Evolutionary conservation across 2,888 invertebrate species (phyloP).

Genomic region (Gymnocheta viridis): DNA sequence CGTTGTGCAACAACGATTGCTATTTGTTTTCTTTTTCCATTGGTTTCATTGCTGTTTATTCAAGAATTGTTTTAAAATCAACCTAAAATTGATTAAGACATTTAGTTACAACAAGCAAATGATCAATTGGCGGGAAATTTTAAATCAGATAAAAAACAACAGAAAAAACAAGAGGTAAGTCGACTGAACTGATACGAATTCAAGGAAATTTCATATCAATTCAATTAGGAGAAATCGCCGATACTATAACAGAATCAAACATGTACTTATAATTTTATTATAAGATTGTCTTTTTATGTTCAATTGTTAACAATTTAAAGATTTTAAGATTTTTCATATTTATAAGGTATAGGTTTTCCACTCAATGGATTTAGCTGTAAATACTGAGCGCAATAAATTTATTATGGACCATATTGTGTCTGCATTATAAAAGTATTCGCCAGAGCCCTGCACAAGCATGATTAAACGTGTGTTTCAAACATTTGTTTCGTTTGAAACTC

Average conservation of each 20-base stretch:
- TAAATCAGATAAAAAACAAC: not conserved
- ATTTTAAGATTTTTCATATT: too few relatives aligned
- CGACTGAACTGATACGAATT: conserved; percentile 6
- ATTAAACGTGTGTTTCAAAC: too few relatives aligned
- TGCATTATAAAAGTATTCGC: too few relatives aligned
- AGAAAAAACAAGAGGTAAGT: not conserved
- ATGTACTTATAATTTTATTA: not conserved
- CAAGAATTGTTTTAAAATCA: conserved; percentile 12
- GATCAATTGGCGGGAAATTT: conserved; percentile 60
- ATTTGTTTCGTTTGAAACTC: too few relatives aligned
- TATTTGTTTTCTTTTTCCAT: not conserved
- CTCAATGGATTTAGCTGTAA: too few relatives aligned
- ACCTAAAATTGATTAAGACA: conserved; percentile 60
- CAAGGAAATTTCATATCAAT: not conserved
- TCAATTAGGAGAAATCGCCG: not conserved
- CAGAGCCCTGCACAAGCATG: too few relatives aligned
- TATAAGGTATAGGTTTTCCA: too few relatives aligned
- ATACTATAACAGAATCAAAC: not conserved
- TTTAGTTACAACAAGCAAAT: conserved; percentile 56
- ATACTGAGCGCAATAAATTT: too few relatives aligned
- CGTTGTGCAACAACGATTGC: conserved; percentile 32
- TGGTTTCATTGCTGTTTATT: conserved; percentile 2
- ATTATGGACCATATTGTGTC: too few relatives aligned
- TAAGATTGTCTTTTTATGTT: not conserved
- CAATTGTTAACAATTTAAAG: not conserved